Percentiles rank a stretch among this genome's conserved stretches.
phyloP scores from a whole-genome alignment of 1,140 invertebrate species.

The Contarinia nasturtii region DNA sequence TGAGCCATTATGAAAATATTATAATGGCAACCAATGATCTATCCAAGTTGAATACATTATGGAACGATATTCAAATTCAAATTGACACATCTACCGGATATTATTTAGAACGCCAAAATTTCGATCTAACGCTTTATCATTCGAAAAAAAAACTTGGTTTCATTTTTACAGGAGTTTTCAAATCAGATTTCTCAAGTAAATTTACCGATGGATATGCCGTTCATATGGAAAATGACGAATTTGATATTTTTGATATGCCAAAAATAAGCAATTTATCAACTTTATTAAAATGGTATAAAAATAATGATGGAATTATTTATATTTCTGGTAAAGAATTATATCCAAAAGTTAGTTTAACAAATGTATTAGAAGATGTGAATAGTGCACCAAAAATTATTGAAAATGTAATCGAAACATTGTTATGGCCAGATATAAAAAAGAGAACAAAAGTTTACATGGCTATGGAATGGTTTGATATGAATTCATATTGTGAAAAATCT shows the following conservation, averaged over 20 bases:
- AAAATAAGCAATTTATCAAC: neutral
- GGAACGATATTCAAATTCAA: too few relatives aligned
- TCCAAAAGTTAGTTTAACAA: too few relatives aligned
- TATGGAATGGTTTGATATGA: too few relatives aligned
- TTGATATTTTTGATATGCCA: neutral
- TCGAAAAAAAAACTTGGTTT: neutral
- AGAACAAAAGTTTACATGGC: too few relatives aligned
- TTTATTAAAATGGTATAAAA: neutral
- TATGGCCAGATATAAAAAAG: too few relatives aligned
- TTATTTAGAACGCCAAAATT: neutral
- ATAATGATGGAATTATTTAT: neutral
- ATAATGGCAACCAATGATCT: neutral
- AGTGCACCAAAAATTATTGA: too few relatives aligned
- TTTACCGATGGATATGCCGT: neutral
- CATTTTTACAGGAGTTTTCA: neutral
- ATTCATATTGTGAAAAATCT: too few relatives aligned
- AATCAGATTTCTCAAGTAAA: neutral
- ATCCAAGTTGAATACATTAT: neutral
- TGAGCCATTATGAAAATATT: neutral
- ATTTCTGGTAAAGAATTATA: too few relatives aligned
- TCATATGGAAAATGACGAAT: neutral
- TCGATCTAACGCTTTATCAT: neutral
- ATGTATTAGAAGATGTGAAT: too few relatives aligned
- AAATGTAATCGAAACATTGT: too few relatives aligned
- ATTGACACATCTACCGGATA: neutral